Evolutionary conservation across 2,797 vertebrate species (phyloP), one percentile per base, ranked within the genome.

Genomic region (Aplochiton taeniatus): DNA sequence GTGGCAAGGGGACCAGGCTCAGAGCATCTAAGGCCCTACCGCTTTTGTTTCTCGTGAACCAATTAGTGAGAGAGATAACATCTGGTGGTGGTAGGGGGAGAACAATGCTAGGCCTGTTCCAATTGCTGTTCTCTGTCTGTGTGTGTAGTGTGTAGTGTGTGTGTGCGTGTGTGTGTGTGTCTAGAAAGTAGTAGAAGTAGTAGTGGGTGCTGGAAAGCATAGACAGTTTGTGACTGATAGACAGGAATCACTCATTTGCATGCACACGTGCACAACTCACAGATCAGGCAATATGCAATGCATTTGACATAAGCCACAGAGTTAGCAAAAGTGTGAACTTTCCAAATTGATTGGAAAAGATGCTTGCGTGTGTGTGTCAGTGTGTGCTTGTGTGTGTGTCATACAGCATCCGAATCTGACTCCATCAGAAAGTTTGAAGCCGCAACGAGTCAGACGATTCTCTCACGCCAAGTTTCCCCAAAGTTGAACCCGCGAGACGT

Each of bases 11-110:
- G 57, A 51, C 76, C 68, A 62, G 71, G 73, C 81, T 73, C 69
- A 85, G 79, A 80, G 80, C 84, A 85, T 90, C 88, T 85, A 86
- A 89, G 85, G 85, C 86, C 83, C 65, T 86, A 85, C 70, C 77
- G 31, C 31, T 31, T 90, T 92, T 91, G 89, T 91, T 92, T 91
- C 86, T 83, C 73, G 83, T 81, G 76, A 88, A 84, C 89, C 89
- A 92, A 91, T 93, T 92, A 92, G 83, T 79, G 87, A 77, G 68
- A 66, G 58, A 78, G 86, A 90, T 87, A 88, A 90, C 83, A 90
- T 92, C 88, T 91, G 86, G 80, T 80, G 68, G 31, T 31, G 31
- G 31, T 31, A 31, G 31, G 83, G 80, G 85, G 69, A 87, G 87
- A 91, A 91, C 91, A 91, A 90, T 91, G 83, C 31, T 72, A 63